Evolutionary conservation across 2,113 vertebrate genomes (phyloP), one percentile per base, ranked within the genome.

Genomic region (Brachypodius melanocephalos): DNA sequence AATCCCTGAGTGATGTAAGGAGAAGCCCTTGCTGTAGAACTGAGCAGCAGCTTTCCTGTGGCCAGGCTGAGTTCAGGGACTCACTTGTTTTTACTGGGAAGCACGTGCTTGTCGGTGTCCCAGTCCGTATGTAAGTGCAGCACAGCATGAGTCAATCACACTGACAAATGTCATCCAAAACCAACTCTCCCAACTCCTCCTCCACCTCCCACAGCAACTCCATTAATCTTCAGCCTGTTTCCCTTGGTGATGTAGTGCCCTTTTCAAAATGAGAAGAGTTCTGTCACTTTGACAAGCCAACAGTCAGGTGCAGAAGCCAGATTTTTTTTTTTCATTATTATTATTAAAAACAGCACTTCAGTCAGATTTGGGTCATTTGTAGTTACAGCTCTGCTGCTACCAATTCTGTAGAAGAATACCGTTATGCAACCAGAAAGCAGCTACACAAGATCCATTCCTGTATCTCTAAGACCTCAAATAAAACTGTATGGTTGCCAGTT

Each of bases 261-360:
- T 96, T 91, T 95, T 45, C 67, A 93, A 93, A 89, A 65, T 31
- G 72, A 75, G 62, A 88, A 78, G 75, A 92, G 52, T 54, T 42
- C 42, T 62, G 58, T 80, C 78, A 68, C 26, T 55, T 49, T 90
- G 76, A 91, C 57, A 85, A 77, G 52, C 45, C 65, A 71, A 59
- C 34, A 69, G 21, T 45, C 45, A 80, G 61, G 75, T 14, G 31
- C 22, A 59, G 54, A 85, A 69, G 40, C 31, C 72, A 83, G 46
- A n/a, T 48, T 49, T 11, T 38, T 43, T 6, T 31, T 45, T 57
- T 16, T 15, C 17, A 8, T 55, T 58, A 54, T 75, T 90, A 22
- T n/a, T 73, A 76, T 79, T 83, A 45, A 45, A 89, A 91, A 9
- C 48, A 96, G n/a, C 43, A 55, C 10, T 61, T 55, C 58, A 85